Evolutionary conservation across 2,113 vertebrate species (phyloP), one percentile per base, ranked within the genome.

Genomic region (Macrotis lagotis): DNA sequence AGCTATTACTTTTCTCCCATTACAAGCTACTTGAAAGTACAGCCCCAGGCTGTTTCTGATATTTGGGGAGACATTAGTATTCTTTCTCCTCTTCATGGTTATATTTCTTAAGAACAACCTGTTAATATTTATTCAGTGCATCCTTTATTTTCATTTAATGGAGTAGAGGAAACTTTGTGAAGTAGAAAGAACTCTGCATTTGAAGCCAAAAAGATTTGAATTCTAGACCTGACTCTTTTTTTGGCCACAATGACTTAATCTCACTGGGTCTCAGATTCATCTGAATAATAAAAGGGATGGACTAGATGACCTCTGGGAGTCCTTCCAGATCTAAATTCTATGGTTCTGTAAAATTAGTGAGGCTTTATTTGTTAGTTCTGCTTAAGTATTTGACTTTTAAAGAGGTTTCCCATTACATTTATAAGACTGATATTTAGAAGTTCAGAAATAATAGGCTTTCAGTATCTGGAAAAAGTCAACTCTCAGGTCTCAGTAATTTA

Each of bases 21-120:
- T 96, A 93, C 96, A 92, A 90, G 51, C 94, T 94, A 96, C 96
- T 96, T 98, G 95, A 94, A 97, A 98, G 94, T 94, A 94, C 3
- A 93, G 94, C 98, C 92, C 51, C 74, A 91, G 96, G 97, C 94
- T 97, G 95, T 28, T 52, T 97, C 90, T 92, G 51, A 95, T 97
- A 59, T 96, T 37, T 94, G 91, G 88, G 90, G 95, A 97, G 95
- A 59, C 90, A 25, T 89, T 74, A 93, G 7, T 48, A 94, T 96
- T 96, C 94, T 88, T 93, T 94, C 53, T 89, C 53, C 47, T 55
- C 55, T 93, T 50, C 91, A 94, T 93, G 97, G 97, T 88, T 48
- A 19, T 9, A 24, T 96, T 95, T 49, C 22, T 96, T 97, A 91
- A 3, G 91, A 31, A 50, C 12, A 95, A 51, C 9, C 95, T 88